phyloP scores from a whole-genome alignment of 1,140 invertebrate genomes.

The Cyclargus thomasi region DNA sequence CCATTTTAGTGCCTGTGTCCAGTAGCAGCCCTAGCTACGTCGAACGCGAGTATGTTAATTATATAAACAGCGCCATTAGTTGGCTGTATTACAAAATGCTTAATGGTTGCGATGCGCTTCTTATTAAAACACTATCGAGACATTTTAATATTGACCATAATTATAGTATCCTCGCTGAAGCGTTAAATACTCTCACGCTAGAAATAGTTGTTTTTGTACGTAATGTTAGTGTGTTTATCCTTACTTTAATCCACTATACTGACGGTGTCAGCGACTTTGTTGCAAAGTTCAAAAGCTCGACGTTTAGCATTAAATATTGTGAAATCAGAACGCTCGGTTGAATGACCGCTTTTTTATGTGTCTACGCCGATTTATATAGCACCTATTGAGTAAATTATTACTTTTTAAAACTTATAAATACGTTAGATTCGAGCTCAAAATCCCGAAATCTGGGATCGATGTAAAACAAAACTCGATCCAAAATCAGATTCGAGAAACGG shows the following conservation, averaged over 20 bases:
- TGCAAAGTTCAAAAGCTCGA: not conserved
- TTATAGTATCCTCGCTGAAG: not conserved
- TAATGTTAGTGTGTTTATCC: not conserved
- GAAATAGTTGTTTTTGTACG: not conserved
- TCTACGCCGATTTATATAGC: not conserved
- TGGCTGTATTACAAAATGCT: not conserved
- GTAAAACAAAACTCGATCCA: not conserved
- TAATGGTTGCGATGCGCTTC: not conserved
- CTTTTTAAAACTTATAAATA: not conserved
- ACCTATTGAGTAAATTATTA: not conserved
- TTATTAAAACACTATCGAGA: conserved; percentile 3
- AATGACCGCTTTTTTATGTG: not conserved
- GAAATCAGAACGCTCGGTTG: not conserved
- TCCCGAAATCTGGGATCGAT: not conserved
- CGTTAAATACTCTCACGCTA: not conserved
- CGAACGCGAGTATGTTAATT: not conserved
- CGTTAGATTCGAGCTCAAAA: not conserved
- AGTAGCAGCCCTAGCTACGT: not conserved
- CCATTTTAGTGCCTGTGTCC: conserved; percentile 2
- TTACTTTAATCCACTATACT: not conserved
- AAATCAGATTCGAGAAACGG: conserved; percentile 28
- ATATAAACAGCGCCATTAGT: not conserved
- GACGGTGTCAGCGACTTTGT: not conserved
- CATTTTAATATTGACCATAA: not conserved
- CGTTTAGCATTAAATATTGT: not conserved